phyloP scores from a whole-genome alignment of 1,140 invertebrate genomes.

The Cotesia vestalis region DNA sequence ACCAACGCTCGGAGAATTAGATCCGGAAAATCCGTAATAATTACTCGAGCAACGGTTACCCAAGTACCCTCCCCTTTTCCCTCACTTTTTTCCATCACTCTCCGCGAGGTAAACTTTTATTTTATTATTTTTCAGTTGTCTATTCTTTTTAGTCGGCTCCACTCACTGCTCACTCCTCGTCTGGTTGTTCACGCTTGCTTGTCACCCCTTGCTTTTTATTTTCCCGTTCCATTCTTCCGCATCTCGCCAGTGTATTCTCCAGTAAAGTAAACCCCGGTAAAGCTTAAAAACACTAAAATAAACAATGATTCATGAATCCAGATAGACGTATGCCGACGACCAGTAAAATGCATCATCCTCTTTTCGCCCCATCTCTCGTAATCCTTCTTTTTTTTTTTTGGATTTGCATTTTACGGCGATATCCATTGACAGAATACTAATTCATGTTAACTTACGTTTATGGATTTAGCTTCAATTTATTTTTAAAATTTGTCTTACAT shows the following conservation, averaged over 20 bases:
- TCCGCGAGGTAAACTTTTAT: constrained; percentile 5
- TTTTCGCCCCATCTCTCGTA: too few relatives aligned
- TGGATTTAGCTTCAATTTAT: too few relatives aligned
- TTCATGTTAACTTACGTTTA: too few relatives aligned
- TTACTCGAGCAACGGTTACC: constrained; percentile 60
- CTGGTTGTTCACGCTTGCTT: constrained; percentile 20
- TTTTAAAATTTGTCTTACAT: too few relatives aligned
- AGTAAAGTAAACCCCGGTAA: constrained; percentile 1
- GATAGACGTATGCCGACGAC: constrained; percentile 29
- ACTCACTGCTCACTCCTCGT: constrained; percentile 30
- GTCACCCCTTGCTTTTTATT: constrained; percentile 23
- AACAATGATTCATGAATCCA: constrained; percentile 51
- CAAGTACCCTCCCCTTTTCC: constrained; percentile 44
- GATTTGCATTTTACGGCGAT: too few relatives aligned
- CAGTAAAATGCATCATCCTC: too few relatives aligned
- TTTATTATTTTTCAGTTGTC: neutral
- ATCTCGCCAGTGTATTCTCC: constrained; percentile 14
- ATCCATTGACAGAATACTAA: too few relatives aligned
- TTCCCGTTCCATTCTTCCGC: constrained; percentile 25
- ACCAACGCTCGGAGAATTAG: constrained; percentile 65
- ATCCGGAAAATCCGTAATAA: constrained; percentile 67
- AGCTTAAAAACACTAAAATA: constrained; percentile 51
- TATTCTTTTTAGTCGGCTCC: constrained; percentile 1
- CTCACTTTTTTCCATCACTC: constrained; percentile 33
- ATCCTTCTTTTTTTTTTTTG: too few relatives aligned